Evolutionary conservation across 2,888 invertebrate species (phyloP).

Genomic region (Neuroscelio doddi): DNA sequence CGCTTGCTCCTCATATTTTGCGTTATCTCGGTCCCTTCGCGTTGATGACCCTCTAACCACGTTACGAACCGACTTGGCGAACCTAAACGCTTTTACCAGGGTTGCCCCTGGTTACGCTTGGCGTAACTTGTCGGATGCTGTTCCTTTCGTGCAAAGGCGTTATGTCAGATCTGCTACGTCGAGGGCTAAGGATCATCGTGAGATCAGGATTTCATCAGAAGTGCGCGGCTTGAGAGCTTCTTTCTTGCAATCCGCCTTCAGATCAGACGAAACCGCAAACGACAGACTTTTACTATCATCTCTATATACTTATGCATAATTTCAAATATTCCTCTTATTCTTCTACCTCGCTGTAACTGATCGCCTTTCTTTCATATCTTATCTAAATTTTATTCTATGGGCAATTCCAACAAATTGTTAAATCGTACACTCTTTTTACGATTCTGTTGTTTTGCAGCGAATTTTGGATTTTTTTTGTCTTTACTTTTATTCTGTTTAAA

Average conservation of each 20-base stretch:
- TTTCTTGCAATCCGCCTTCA: constrained; percentile 18
- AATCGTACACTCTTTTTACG: no score
- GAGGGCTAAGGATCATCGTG: constrained; percentile 28
- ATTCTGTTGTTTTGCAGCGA: no score
- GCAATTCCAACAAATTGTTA: no score
- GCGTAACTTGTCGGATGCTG: constrained; percentile 35
- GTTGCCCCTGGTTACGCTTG: constrained; percentile 56
- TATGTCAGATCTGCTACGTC: constrained; percentile 6
- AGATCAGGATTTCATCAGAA: constrained; percentile 39
- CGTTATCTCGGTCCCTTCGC: constrained; percentile 54
- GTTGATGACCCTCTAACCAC: constrained; percentile 60
- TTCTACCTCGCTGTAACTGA: constrained; percentile 18
- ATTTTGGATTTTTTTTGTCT: no score
- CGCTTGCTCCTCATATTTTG: constrained; percentile 35
- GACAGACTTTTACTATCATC: constrained; percentile 39
- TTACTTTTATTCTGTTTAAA: no score
- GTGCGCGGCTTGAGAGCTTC: constrained; percentile 14
- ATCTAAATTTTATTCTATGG: no score
- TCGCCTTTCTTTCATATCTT: no score
- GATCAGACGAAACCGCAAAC: constrained; percentile 40
- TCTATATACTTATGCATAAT: constrained; percentile 39
- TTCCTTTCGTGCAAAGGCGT: constrained; percentile 24
- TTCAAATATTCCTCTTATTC: constrained; percentile 22
- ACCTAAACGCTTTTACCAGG: constrained; percentile 58
- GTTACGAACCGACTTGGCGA: constrained; percentile 59